Percentiles rank a stretch among this genome's conserved stretches.
Conservation (phyloP, 2,113 vertebrate genomes). For the Chaetodon auriga region DNA sequence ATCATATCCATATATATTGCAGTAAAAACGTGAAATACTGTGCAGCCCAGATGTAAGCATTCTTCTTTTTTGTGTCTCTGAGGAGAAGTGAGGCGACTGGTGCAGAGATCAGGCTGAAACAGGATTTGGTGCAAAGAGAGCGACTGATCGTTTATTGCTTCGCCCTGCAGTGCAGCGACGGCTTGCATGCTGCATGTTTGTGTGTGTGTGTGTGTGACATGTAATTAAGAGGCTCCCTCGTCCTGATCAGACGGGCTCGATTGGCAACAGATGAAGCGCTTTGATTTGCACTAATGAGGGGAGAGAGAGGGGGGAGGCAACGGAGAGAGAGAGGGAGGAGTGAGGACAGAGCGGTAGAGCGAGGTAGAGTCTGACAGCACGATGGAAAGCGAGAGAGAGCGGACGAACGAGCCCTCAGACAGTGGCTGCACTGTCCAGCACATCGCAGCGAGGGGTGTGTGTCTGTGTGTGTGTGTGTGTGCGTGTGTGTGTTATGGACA, state of each 20-base stretch:
- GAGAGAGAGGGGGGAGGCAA: not conserved
- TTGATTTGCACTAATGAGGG: slow-evolving; percentile 66
- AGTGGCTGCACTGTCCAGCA: slow-evolving; percentile 54
- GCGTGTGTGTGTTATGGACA: slow-evolving; percentile 28
- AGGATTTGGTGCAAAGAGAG: not conserved
- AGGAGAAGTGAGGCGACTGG: too few species aligned
- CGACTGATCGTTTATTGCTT: not conserved
- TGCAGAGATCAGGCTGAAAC: too few species aligned
- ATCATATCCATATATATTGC: too few species aligned
- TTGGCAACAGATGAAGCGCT: slow-evolving; percentile 60
- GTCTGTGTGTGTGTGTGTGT: slow-evolving; percentile 16
- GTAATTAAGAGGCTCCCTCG: slow-evolving; percentile 43
- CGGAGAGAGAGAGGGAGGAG: not conserved
- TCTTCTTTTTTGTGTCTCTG: too few species aligned
- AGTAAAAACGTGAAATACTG: too few species aligned
- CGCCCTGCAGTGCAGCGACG: not conserved
- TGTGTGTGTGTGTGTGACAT: slow-evolving; percentile 6
- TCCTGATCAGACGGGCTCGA: slow-evolving; percentile 35
- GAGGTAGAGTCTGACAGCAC: not conserved
- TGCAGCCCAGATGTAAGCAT: too few species aligned
- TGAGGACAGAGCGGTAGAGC: not conserved
- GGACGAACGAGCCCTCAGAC: slow-evolving; percentile 3
- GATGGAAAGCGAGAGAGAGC: not conserved
- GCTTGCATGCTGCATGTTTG: slow-evolving; percentile 11
- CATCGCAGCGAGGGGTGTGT: slow-evolving; percentile 15